Conservation (phyloP, 2,797 vertebrate species). For the Hippocampus kuda region DNA sequence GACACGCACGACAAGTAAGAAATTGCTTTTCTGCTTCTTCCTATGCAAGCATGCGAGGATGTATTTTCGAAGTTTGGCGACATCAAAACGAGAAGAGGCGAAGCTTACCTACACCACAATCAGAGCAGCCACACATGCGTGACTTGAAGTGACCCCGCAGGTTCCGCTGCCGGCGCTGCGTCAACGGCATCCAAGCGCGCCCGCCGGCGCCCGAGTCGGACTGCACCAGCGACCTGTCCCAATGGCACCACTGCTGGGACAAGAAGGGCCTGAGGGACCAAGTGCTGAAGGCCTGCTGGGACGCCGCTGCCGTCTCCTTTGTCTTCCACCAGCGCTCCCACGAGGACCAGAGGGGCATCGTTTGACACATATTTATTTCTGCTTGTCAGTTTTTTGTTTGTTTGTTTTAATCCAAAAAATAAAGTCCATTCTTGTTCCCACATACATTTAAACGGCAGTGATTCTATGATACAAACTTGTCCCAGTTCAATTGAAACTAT, state of each 20-base stretch:
- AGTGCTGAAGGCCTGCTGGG: conserved; percentile 85
- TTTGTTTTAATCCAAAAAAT: neutral
- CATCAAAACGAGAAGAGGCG: too few species aligned
- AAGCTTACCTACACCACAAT: too few species aligned
- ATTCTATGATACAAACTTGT: neutral
- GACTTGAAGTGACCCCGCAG: conserved; percentile 43
- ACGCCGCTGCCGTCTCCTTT: conserved; percentile 79
- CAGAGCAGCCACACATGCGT: too few species aligned
- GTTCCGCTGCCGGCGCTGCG: conserved; percentile 85
- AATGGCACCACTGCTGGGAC: conserved; percentile 85
- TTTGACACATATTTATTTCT: conserved; percentile 49
- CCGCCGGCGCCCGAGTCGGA: conserved; percentile 74
- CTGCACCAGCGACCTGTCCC: conserved; percentile 88
- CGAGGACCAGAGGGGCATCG: conserved; percentile 76
- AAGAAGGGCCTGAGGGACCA: conserved; percentile 81
- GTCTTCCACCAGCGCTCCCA: conserved; percentile 91
- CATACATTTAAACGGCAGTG: neutral
- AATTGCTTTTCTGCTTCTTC: neutral
- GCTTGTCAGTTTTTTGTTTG: neutral
- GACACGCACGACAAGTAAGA: conserved; percentile 88
- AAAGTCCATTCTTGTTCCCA: neutral
- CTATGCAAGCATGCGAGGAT: neutral
- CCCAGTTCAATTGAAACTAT: too few species aligned
- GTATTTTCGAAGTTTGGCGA: neutral
- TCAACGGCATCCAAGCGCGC: conserved; percentile 76